Percentiles rank a stretch among this genome's conserved stretches.
Conservation (phyloP, 2,113 vertebrate genomes). For the Clarias magur region DNA sequence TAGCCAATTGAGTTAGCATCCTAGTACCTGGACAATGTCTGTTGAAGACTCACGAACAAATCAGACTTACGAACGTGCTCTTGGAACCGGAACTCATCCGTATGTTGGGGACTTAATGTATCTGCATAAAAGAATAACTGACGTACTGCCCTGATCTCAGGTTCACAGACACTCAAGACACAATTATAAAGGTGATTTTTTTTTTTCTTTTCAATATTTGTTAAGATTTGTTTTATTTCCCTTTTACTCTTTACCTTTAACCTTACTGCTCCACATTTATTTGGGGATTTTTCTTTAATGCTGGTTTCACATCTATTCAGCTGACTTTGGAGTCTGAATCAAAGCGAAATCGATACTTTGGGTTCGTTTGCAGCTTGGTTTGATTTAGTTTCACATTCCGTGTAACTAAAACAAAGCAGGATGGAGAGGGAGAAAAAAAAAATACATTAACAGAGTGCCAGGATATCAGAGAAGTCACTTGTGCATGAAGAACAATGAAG, state of each 20-base stretch:
- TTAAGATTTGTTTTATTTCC: not conserved
- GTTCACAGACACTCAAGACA: not conserved
- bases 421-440: too few relatives aligned
- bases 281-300: not conserved
- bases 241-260: not conserved
- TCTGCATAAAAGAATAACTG: not conserved
- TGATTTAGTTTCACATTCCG: not conserved
- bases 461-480: not conserved
- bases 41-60: too few relatives aligned
- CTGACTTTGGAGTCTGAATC: not conserved
- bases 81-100: too few relatives aligned
- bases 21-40: too few relatives aligned
- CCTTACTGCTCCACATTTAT: not conserved
- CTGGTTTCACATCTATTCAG: not conserved
- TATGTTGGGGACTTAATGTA: too few relatives aligned
- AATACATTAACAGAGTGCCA: not conserved
- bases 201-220: not conserved
- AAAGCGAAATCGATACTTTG: conserved; percentile 3
- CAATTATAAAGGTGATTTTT: not conserved
- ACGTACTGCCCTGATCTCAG: not conserved
- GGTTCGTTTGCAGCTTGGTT: not conserved
- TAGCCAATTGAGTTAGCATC: too few relatives aligned
- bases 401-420: not conserved
- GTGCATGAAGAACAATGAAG: not conserved
- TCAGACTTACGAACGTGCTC: too few relatives aligned